Conservation (phyloP, 2,113 vertebrate species). For the Entomyzon cyanotis region DNA sequence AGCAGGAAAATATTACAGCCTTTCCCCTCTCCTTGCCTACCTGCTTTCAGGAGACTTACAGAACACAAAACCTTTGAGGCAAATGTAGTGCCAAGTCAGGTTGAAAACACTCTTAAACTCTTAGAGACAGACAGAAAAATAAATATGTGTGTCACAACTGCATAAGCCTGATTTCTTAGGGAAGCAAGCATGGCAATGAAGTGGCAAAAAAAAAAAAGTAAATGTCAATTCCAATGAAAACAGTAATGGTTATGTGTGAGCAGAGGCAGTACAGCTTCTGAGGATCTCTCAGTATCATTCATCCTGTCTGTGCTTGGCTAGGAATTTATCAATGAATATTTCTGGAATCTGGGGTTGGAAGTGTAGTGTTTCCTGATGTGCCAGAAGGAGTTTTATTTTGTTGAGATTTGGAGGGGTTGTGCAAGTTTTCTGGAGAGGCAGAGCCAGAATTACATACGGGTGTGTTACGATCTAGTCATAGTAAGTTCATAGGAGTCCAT, state of each 20-base stretch:
- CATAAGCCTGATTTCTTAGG: not conserved
- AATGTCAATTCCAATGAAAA: not conserved
- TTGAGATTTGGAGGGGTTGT: not conserved
- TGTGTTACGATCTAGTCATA: not conserved
- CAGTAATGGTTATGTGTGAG: not conserved
- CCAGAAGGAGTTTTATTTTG: not conserved
- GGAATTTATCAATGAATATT: not conserved
- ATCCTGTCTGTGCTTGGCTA: not conserved
- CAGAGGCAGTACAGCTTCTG: not conserved
- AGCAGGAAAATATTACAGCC: not conserved
- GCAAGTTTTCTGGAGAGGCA: not conserved
- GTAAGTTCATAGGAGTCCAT: not conserved
- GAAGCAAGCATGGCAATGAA: not conserved
- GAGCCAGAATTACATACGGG: not conserved
- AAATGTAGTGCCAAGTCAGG: not conserved
- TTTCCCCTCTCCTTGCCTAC: not conserved
- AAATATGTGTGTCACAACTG: not conserved
- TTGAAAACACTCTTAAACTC: not conserved
- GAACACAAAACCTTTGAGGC: not conserved
- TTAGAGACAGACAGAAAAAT: not conserved
- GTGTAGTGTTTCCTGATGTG: not conserved
- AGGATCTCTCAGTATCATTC: not conserved
- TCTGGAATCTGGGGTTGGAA: not conserved
- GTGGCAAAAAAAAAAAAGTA: not conserved
- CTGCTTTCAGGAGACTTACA: not conserved